Percentiles rank a stretch among this genome's conserved stretches.
Evolutionary conservation across 35 echinoderm and acorn worm genomes (phyloP).

Genomic region (Holothuria glaberrima): DNA sequence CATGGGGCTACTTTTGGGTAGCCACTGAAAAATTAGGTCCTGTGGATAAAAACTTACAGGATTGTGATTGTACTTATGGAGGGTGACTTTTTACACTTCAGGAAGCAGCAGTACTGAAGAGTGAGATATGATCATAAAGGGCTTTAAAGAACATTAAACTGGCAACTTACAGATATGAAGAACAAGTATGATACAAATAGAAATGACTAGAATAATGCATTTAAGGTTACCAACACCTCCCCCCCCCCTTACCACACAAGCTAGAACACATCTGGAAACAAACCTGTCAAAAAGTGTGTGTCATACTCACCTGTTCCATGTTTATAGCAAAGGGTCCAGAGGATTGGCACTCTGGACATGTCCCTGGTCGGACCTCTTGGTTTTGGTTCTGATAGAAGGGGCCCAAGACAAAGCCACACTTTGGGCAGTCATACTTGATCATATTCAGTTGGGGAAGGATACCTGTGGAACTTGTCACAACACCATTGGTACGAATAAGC

Average conservation of each 20-base stretch:
- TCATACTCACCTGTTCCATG: conserved; percentile 90
- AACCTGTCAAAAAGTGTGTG: too few species aligned
- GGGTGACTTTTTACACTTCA: too few species aligned
- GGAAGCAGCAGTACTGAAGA: not conserved
- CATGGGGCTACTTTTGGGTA: too few species aligned
- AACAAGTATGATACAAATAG: too few species aligned
- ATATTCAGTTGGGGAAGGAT: conserved; percentile 96
- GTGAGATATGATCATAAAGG: not conserved
- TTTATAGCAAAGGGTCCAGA: conserved; percentile 96
- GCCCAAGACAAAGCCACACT: conserved; percentile 96
- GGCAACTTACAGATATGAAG: not conserved
- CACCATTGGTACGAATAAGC: conserved; percentile 92
- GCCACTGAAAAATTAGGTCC: too few species aligned
- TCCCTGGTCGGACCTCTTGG: conserved; percentile 96
- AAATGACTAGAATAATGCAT: too few species aligned
- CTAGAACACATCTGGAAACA: too few species aligned
- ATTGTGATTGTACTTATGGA: too few species aligned
- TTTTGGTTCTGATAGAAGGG: conserved; percentile 99
- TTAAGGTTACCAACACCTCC: too few species aligned
- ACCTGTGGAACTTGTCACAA: conserved; percentile 87
- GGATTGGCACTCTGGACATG: conserved; percentile 98
- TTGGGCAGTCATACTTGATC: conserved; percentile 99
- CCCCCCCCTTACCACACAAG: too few species aligned
- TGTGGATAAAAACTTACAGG: too few species aligned
- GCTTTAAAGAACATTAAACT: not conserved